Conservation (phyloP, 2,113 vertebrate genomes). For the Pogona vitticeps region DNA sequence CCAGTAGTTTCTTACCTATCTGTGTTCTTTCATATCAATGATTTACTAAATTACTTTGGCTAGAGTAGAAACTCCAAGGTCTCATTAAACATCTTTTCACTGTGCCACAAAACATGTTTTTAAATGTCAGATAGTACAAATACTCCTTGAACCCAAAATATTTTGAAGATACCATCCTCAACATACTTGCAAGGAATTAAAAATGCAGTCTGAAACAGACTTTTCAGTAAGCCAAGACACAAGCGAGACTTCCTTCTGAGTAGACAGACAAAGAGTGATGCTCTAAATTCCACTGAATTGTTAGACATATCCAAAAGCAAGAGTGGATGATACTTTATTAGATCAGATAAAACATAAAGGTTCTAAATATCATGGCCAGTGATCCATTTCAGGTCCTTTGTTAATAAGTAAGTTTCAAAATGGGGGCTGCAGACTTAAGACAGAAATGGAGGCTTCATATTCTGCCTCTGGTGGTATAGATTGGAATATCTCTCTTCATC, state of each 20-base stretch:
- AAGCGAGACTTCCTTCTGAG: no score
- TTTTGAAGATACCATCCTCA: not conserved
- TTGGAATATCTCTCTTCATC: no score
- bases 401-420: no score
- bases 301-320: no score
- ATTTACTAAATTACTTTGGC: not conserved
- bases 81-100: not conserved
- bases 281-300: not conserved
- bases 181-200: not conserved
- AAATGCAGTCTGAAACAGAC: not conserved
- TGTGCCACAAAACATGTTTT: not conserved
- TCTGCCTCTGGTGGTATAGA: no score
- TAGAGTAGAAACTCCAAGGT: not conserved
- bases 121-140: not conserved
- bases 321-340: no score
- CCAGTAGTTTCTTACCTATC: not conserved
- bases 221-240: not conserved
- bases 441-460: no score
- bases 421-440: no score
- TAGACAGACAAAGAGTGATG: no score
- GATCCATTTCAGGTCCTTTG: no score
- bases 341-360: no score
- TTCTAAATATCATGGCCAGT: no score
- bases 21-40: not conserved
- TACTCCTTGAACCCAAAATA: not conserved